Percentiles rank a stretch among this genome's conserved stretches.
Evolutionary conservation across 2,113 vertebrate genomes (phyloP).

Genomic region (Solea solea): DNA sequence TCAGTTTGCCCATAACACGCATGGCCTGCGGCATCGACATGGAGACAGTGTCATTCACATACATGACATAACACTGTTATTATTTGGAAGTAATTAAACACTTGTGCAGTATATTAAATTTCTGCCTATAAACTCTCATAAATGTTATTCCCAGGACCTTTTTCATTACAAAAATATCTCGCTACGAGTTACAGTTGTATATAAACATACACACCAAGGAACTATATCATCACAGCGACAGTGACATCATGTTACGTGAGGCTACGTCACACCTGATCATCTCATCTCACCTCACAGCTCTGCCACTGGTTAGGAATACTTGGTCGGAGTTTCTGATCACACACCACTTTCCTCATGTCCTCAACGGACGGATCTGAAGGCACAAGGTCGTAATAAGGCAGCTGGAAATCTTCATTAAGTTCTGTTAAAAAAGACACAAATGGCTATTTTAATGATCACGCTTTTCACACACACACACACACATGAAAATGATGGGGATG

Average conservation of each 20-base stretch:
- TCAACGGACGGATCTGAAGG: conserved; percentile 96
- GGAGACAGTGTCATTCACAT: neutral
- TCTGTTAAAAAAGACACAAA: conserved; percentile 73
- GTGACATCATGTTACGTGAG: neutral
- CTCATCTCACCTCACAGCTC: conserved; percentile 91
- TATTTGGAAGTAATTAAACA: too few species aligned
- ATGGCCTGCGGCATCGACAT: conserved; percentile 82
- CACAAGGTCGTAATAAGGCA: conserved; percentile 97
- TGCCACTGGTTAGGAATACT: conserved; percentile 98
- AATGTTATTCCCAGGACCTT: neutral
- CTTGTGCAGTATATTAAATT: too few species aligned
- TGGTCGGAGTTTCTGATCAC: conserved; percentile 94
- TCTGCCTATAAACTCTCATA: too few species aligned
- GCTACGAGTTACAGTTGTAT: too few species aligned
- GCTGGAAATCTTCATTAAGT: conserved; percentile 92
- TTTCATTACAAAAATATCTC: neutral
- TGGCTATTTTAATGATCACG: neutral
- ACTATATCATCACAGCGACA: neutral
- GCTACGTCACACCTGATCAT: neutral
- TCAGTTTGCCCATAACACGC: conserved; percentile 92
- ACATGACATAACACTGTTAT: too few species aligned
- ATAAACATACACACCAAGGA: neutral
- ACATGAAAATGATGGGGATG: too few species aligned
- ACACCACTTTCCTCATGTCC: conserved; percentile 95
- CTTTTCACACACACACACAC: neutral